Base-by-base conservation (phyloP, 1,140 invertebrate species). In the Contarinia nasturtii region DNA sequence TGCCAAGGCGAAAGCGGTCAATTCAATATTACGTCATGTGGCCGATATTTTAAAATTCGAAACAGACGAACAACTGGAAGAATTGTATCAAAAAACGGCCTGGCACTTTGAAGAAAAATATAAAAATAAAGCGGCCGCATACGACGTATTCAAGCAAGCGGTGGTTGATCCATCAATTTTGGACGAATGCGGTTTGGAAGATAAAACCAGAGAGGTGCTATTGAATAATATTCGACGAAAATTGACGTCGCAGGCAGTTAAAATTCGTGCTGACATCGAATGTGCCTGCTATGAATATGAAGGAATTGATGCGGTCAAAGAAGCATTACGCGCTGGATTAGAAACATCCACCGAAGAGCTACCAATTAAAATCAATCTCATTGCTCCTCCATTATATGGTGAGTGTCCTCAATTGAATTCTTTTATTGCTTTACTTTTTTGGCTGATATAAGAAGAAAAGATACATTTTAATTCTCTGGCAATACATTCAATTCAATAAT, bases 101-200 rank as follows among this genome's bases (percentile, higher is more conserved):
- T 99, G 96, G 96, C 74, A 83, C 63, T 98, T 98, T 71, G 96
- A 99, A 67, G 85, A 90, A 55, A 98, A 98, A 66, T 86, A 88
- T 58, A 97, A 94, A 60, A 96, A 92, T 63, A 87, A 91, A 62
- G 75, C 77, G 11, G 89, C 86, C 36, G 88, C 92, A 42, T 98
- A 96, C 69, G 96, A 99, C 65, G 87, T 90, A 53, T 99, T 99
- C 61, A 98, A 98, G 69, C 90, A 95, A 68, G 89, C 93, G 55
- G 93, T 98, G 44, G 73, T 82, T 52, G 89, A 96, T 64, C 88
- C 90, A 7, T 80, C 84, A 50, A 83, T 97, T 43, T 75, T 99
- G 50, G 87, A 93, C 55, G 95, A 99, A 69, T 98, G 93, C 72
- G 83, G 87, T 49, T 73, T 99, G 37, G 90, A 95, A 63, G 83